Evolutionary conservation across 2,888 invertebrate genomes (phyloP), one percentile per base, ranked within the genome.

Genomic region (Acanthopleura granulata): DNA sequence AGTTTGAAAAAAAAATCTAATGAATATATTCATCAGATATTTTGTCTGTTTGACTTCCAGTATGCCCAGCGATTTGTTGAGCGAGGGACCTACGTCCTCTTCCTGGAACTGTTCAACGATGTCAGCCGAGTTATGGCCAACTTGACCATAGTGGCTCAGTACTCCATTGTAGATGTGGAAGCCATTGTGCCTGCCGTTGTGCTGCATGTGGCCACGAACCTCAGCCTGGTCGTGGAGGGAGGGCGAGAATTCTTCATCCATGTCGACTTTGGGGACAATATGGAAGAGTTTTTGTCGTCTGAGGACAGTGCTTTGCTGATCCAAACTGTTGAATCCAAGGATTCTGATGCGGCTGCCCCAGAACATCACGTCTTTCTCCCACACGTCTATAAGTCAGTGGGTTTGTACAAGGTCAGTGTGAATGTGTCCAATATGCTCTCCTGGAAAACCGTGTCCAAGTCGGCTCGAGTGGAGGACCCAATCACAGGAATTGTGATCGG

Each of bases 241-340:
- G 82, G 84, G 11, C 75, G 74, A 11, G 75, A 80, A 12, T 85
- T 86, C 73, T 62, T 15, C 16, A 69, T 84, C 14, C 27, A 74
- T 0, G 77, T 83, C 18, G 77, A 80, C 73, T 87, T 82, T 77
- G 87, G 87, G 16, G 86, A 87, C 78, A 84, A 82, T 11, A 72
- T 72, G 25, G 57, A 51, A 12, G 25, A 51, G n/a, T 49, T 62
- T 4, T 57, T 78, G 16, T 74, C 76, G 16, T 77, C 80, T 9
- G 77, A 77, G 18, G 74, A 79, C 40, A 14, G 29, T 1, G 57
- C 57, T 11, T 4, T 49, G n/a, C 1, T 15, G 12, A 1, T 71
- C 22, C 71, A 49, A 27, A 66, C 25, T n/a, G 49, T 49, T 15
- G 18, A 6, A 3, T 18, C 71, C 49, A 1, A 18, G 40, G 22